phyloP scores from a whole-genome alignment of 2,888 invertebrate genomes.

The Lymantria monacha region DNA sequence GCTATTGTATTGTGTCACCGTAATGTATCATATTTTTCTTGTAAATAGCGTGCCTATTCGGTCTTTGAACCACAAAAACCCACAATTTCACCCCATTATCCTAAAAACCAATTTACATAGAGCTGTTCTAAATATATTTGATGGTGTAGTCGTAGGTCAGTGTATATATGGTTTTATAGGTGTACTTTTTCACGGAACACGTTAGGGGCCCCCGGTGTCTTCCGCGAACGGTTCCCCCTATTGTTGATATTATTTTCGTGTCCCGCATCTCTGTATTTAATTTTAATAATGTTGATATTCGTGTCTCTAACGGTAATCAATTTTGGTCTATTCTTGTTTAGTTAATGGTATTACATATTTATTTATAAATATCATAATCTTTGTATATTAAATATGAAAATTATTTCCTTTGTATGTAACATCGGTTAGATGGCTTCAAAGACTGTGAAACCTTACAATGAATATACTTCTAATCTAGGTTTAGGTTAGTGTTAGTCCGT shows the following conservation, averaged over 20 bases:
- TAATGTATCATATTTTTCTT: constrained; percentile 20
- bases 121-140: constrained; percentile 18
- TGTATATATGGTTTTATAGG: constrained; percentile 26
- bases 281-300: constrained; percentile 18
- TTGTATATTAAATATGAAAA: no score
- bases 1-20: neutral
- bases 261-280: neutral
- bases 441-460: no score
- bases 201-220: constrained; percentile 26
- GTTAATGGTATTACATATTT: neutral
- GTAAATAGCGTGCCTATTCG: constrained; percentile 32
- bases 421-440: no score
- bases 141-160: constrained; percentile 26
- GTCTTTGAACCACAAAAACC: constrained; percentile 34
- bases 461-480: no score
- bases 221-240: constrained; percentile 38
- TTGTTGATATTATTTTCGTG: constrained; percentile 32
- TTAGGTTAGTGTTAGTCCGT: no score
- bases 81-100: constrained; percentile 27
- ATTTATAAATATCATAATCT: constrained; percentile 4
- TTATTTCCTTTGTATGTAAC: neutral
- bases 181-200: constrained; percentile 36
- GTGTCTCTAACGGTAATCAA: constrained; percentile 7
- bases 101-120: constrained; percentile 22
- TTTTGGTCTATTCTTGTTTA: constrained; percentile 12